Percentiles rank a stretch among this genome's conserved stretches.
Conservation (phyloP, 2,888 invertebrate species). For the Dichetophora obliterata region DNA sequence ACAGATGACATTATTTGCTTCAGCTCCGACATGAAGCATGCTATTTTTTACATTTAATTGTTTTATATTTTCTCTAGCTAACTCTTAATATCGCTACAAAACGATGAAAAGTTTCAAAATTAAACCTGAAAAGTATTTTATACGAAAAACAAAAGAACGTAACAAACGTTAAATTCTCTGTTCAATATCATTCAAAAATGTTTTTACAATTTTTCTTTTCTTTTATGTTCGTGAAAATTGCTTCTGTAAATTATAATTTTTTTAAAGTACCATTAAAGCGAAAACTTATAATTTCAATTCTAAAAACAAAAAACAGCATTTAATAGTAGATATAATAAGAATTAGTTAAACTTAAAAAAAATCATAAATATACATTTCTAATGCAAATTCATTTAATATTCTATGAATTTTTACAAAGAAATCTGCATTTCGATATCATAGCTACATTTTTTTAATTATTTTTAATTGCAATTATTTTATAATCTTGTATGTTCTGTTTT, state of each 20-base stretch:
- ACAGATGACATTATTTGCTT: too few species aligned
- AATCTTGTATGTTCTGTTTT: slow-evolving; percentile 15
- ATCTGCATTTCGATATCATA: slow-evolving; percentile 4
- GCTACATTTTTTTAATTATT: slow-evolving; percentile 29
- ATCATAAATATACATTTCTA: slow-evolving; percentile 37
- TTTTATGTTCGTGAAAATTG: background rate
- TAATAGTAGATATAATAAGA: slow-evolving; percentile 5
- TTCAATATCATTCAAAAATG: slow-evolving; percentile 22
- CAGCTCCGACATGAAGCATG: too few species aligned
- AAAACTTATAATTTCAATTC: slow-evolving; percentile 29
- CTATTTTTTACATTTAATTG: too few species aligned
- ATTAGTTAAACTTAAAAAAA: slow-evolving; percentile 36
- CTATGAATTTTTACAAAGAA: slow-evolving; percentile 35
- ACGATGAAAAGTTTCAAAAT: too few species aligned
- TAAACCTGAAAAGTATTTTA: too few species aligned
- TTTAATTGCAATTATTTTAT: slow-evolving; percentile 23
- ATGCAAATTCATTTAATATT: slow-evolving; percentile 32
- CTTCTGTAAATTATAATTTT: too few species aligned
- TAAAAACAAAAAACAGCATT: slow-evolving; percentile 1
- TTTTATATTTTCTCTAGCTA: too few species aligned
- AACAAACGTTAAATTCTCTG: background rate
- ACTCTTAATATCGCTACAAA: too few species aligned
- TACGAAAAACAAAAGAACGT: background rate
- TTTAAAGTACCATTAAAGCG: slow-evolving; percentile 29
- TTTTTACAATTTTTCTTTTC: background rate